Evolutionary conservation across 2,113 vertebrate species (phyloP), one percentile per base, ranked within the genome.

Genomic region (Rynchops niger): DNA sequence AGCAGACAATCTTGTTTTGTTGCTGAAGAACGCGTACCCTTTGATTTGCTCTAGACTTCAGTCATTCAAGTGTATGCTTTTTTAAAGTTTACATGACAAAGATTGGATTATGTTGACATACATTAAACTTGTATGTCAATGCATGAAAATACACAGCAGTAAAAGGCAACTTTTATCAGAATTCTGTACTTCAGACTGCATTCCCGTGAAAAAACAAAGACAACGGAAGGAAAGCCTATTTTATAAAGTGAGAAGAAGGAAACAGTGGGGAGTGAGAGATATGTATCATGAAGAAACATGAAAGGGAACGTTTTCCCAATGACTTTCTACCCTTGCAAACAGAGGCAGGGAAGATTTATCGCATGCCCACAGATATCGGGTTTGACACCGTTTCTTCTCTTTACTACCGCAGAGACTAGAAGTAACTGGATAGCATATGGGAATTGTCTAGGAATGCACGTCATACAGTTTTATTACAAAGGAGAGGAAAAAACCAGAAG

Each of bases 371-470:
- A 95, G 83, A 79, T 92, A 92, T 15, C 40, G 6, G n/a, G 61
- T 93, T 95, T 93, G 83, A 90, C 86, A 94, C 65, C 4, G 3
- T 84, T 97, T 91, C 91, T 92, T 72, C 80, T 91, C 72, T 95
- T 82, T 84, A 79, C 69, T 83, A 65, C 83, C 8, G 5, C 80
- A 74, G 56, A 86, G 80, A 85, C 73, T 42, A 72, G 45, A 91
- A 91, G 94, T 82, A 95, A 91, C 88, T 42, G 55, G 94, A 95
- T 72, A 91, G 92, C 80, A 77, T 82, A 95, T 62, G 86, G 93
- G 86, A 91, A 94, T 87, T 85, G 86, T 85, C 86, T 82, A 84
- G 13, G 56, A 89, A 65, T 8, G n/a, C 77, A 89, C 12, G 34
- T 82, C 94, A 79, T 61, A 78, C 4, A 1, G 66, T 76, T 85